Conservation (phyloP, 2,797 vertebrate genomes). For the Sphenodon punctatus region DNA sequence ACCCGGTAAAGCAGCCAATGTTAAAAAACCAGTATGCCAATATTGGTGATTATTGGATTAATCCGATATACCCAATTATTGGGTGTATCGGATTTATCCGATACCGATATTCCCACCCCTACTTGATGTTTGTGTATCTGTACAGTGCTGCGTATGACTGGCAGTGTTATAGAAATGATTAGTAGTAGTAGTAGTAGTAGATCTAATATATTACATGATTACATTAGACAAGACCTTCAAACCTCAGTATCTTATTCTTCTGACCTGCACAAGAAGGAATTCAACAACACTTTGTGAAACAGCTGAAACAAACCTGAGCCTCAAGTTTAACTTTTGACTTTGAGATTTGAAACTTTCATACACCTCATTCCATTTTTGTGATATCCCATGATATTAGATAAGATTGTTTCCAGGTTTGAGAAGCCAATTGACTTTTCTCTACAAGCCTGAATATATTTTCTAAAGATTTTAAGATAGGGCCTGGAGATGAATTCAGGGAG, state of each 20-base stretch:
- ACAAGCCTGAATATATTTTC: neutral
- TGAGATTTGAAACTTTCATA: neutral
- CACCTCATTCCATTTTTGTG: neutral
- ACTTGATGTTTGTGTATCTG: too few species aligned
- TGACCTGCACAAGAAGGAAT: neutral
- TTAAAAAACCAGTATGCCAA: too few species aligned
- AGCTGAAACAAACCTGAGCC: neutral
- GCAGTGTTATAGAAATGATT: too few species aligned
- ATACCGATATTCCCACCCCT: too few species aligned
- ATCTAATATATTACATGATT: too few species aligned
- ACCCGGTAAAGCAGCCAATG: too few species aligned
- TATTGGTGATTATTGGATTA: too few species aligned
- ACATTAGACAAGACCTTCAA: neutral
- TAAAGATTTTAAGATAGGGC: rapidly evolving
- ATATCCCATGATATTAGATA: neutral
- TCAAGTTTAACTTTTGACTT: neutral
- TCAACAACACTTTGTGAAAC: neutral
- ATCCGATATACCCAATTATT: too few species aligned
- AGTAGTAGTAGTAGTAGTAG: too few species aligned
- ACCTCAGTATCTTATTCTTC: rapidly evolving
- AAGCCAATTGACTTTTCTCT: neutral
- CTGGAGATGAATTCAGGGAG: neutral
- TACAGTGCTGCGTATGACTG: too few species aligned
- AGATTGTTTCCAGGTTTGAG: neutral
- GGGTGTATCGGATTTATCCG: too few species aligned